Conservation (phyloP, 2,888 invertebrate species). For the Tricholauxania praeusta region DNA sequence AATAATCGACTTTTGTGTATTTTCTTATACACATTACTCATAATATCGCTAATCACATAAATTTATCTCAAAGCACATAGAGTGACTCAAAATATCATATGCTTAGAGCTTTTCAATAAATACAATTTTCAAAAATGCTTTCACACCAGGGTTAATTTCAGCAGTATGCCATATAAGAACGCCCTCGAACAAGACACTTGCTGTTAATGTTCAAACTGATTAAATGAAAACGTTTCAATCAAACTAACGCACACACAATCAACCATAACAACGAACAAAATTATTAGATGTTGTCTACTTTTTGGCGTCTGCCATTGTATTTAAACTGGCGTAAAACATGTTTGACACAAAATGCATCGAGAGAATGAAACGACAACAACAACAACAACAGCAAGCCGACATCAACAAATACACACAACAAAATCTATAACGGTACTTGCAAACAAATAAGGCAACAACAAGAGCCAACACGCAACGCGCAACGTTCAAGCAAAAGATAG, state of each 20-base stretch:
- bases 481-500: slow-evolving; percentile 40
- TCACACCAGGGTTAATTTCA: too few species aligned
- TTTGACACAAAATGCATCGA: slow-evolving; percentile 22
- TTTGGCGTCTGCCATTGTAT: slow-evolving; percentile 8
- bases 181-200: too few species aligned
- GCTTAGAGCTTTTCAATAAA: too few species aligned
- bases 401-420: slow-evolving; percentile 6
- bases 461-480: background rate
- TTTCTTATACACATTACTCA: too few species aligned
- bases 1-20: too few species aligned
- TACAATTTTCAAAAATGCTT: too few species aligned
- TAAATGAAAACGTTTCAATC: background rate
- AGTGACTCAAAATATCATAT: too few species aligned
- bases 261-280: background rate
- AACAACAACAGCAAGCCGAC: background rate
- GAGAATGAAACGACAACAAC: background rate
- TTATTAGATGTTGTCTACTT: slow-evolving; percentile 24
- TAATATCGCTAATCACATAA: too few species aligned
- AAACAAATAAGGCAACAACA: slow-evolving; percentile 6
- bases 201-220: too few species aligned
- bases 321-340: slow-evolving; percentile 14
- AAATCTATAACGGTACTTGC: background rate
- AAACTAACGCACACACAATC: slow-evolving; percentile 2
- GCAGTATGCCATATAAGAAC: too few species aligned
- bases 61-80: too few species aligned